Evolutionary conservation across 2,113 vertebrate genomes (phyloP).

Genomic region (Amblyornis subalaris): DNA sequence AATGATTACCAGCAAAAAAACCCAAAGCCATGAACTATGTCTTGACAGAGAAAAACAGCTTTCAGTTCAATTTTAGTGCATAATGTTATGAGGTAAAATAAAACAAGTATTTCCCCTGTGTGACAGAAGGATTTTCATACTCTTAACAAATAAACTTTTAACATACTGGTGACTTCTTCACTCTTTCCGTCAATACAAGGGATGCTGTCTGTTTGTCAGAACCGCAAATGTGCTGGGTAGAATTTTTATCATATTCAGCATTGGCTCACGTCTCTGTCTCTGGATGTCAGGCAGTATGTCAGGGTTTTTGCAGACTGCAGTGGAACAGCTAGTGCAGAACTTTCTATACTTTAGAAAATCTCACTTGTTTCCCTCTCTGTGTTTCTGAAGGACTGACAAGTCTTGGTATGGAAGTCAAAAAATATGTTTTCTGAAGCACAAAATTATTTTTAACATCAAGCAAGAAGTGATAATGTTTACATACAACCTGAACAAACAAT

Average conservation of each 20-base stretch:
- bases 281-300: background rate
- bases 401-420: background rate
- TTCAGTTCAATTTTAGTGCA: background rate
- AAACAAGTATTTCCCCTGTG: background rate
- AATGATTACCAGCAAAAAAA: background rate
- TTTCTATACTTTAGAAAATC: background rate
- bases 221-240: background rate
- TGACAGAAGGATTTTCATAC: background rate
- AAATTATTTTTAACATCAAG: background rate
- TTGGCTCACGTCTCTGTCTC: background rate
- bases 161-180: background rate
- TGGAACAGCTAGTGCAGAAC: background rate
- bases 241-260: background rate
- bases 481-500: background rate
- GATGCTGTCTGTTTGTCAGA: background rate
- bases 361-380: background rate
- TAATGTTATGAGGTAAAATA: background rate
- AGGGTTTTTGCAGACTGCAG: background rate
- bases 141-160: background rate
- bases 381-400: background rate
- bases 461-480: background rate
- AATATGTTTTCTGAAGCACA: background rate
- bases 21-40: fast-evolving
- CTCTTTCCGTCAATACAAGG: background rate
- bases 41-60: background rate